phyloP scores from a whole-genome alignment of 2,888 invertebrate genomes.

The Chouioia cunea region DNA sequence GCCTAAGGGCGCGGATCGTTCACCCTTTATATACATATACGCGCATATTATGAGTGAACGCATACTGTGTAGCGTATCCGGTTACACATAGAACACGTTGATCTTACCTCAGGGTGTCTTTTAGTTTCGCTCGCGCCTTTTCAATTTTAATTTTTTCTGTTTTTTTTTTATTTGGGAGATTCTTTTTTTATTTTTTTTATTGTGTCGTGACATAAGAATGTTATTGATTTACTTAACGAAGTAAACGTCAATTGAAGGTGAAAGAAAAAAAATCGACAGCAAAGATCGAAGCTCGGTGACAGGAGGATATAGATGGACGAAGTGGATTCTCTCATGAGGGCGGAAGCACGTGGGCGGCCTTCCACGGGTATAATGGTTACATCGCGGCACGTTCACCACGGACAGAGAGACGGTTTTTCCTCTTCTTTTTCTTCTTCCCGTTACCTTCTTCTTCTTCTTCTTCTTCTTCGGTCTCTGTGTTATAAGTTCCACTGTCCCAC shows the following conservation, averaged over 20 bases:
- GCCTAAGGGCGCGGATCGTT: constrained; percentile 38
- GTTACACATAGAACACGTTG: constrained; percentile 36
- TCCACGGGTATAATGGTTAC: constrained; percentile 60
- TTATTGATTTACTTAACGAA: neutral
- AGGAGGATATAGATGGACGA: constrained; percentile 3
- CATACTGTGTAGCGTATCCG: constrained; percentile 19
- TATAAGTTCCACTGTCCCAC: too few species aligned
- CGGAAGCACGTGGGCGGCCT: constrained; percentile 63
- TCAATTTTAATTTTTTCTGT: constrained; percentile 3
- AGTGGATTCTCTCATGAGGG: constrained; percentile 55
- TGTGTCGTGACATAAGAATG: neutral
- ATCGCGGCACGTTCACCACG: constrained; percentile 41
- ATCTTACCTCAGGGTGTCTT: constrained; percentile 29
- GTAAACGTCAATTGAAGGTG: neutral
- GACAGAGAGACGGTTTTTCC: too few species aligned
- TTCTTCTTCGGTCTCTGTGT: too few species aligned
- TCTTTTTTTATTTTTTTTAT: neutral
- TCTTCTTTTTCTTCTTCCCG: too few species aligned
- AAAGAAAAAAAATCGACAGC: neutral
- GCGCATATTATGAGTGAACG: neutral
- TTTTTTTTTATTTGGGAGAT: constrained; percentile 13
- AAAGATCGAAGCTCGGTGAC: neutral
- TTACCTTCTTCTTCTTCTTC: too few species aligned
- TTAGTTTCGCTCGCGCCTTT: constrained; percentile 28
- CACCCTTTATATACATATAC: neutral